These are phyloP conservation scores for Rhinichthys osculus DNA, from an alignment of 2,797 vertebrate genomes.

Conservation along the genomic window DNA sequence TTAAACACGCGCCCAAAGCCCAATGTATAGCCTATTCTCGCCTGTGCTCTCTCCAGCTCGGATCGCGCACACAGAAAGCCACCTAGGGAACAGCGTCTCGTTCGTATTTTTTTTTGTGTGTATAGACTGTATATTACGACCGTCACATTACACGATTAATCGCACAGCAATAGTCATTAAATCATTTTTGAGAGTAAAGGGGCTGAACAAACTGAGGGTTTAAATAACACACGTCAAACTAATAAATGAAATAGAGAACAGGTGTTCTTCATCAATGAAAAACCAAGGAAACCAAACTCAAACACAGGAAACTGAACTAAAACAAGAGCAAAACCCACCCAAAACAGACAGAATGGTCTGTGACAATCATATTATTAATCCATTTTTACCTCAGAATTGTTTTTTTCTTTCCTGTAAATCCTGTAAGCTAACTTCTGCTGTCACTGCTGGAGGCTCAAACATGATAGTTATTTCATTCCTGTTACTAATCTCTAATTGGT, in stretches of 20 bases:
- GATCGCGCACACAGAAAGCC: background rate
- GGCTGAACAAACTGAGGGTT: background rate
- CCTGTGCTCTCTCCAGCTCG: background rate
- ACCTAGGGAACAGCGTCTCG: background rate
- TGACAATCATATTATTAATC: background rate
- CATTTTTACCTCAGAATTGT: background rate
- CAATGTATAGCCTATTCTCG: background rate
- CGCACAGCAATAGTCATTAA: too few species aligned
- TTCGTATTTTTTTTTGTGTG: background rate
- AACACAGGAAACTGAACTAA: background rate
- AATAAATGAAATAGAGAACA: background rate
- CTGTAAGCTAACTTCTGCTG: background rate
- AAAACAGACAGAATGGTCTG: background rate
- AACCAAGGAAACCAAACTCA: background rate
- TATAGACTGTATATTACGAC: too few species aligned
- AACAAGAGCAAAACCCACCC: background rate
- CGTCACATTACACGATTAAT: too few species aligned
- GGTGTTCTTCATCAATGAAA: background rate
- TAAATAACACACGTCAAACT: background rate
- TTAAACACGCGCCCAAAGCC: background rate
- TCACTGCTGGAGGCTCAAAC: background rate
- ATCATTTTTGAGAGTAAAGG: too few species aligned
- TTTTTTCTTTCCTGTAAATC: background rate
- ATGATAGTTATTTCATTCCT: background rate
- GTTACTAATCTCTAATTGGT: background rate